A percentile compares a stretch with the other conserved stretches of the same genome.
These are phyloP conservation scores for Holothuria scabra DNA, from an alignment of 53 echinoderm and acorn worm species.

Conservation along the genomic window DNA sequence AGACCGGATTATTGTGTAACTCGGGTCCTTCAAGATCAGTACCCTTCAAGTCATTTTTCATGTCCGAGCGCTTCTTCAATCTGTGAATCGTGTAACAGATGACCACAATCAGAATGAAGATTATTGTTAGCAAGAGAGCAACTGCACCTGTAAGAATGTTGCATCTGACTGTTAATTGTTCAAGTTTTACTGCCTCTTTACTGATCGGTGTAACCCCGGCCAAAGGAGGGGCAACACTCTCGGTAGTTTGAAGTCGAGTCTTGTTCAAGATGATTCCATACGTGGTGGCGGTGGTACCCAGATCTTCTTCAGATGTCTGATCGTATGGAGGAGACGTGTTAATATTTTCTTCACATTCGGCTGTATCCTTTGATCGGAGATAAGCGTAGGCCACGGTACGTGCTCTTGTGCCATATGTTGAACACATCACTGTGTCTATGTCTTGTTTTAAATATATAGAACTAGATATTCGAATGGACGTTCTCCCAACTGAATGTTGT, in stretches of 20 bases:
- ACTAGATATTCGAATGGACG: not conserved
- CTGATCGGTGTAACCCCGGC: no score
- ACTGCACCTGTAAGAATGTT: no score
- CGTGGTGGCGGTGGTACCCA: no score
- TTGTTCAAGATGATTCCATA: no score
- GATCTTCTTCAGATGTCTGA: no score
- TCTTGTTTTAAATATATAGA: not conserved
- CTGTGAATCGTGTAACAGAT: not conserved
- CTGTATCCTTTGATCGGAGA: not conserved
- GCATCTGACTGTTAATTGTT: no score
- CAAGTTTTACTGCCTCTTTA: no score
- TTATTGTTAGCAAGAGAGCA: not conserved
- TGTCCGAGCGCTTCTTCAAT: not conserved
- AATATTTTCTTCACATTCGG: not conserved
- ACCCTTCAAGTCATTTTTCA: no score
- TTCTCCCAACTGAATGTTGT: not conserved
- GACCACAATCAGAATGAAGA: not conserved
- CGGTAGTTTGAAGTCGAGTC: no score
- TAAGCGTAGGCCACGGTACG: not conserved
- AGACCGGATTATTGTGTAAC: not conserved
- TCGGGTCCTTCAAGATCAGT: not conserved
- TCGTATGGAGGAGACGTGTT: not conserved
- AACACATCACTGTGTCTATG: not conserved
- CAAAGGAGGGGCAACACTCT: no score
- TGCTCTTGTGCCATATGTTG: conserved; percentile 3